Conservation (phyloP, 1,140 invertebrate genomes). For the Aleiodes sp. region DNA sequence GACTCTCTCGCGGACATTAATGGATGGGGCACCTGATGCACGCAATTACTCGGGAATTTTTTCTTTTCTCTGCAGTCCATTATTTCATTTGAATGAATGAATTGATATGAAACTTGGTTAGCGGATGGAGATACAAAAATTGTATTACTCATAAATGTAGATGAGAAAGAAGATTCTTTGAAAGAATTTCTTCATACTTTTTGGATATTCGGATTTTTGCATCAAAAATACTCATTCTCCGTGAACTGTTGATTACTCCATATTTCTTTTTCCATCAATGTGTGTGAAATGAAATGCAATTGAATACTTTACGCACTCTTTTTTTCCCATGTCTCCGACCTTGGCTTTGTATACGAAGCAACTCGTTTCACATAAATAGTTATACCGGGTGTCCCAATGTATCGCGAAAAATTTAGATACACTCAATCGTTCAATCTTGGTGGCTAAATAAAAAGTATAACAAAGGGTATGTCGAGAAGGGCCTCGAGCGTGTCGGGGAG, state of each 20-base stretch:
- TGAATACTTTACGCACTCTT: constrained; percentile 2
- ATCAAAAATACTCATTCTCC: too few relatives aligned
- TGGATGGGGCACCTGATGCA: background rate
- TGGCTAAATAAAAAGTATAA: background rate
- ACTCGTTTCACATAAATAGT: constrained; percentile 18
- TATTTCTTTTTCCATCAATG: background rate
- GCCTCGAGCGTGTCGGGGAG: background rate
- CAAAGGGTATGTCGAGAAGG: constrained; percentile 3
- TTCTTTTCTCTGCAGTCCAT: background rate
- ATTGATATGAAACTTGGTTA: too few relatives aligned
- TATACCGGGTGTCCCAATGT: constrained; percentile 24
- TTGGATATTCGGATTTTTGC: too few relatives aligned
- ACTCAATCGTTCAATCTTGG: constrained; percentile 1
- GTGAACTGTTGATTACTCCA: background rate
- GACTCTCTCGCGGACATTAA: background rate
- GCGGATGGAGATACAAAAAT: too few relatives aligned
- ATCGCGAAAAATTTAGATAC: background rate
- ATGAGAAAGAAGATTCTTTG: too few relatives aligned
- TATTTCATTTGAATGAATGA: background rate
- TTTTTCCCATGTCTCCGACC: constrained; percentile 5
- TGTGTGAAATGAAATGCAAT: background rate
- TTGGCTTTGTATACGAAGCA: constrained; percentile 16
- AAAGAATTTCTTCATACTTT: too few relatives aligned
- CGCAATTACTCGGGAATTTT: background rate
- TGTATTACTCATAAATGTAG: too few relatives aligned